Percentiles rank a stretch among this genome's conserved stretches.
Conservation (phyloP, 1,140 invertebrate species). For the Euborellia annulipes region DNA sequence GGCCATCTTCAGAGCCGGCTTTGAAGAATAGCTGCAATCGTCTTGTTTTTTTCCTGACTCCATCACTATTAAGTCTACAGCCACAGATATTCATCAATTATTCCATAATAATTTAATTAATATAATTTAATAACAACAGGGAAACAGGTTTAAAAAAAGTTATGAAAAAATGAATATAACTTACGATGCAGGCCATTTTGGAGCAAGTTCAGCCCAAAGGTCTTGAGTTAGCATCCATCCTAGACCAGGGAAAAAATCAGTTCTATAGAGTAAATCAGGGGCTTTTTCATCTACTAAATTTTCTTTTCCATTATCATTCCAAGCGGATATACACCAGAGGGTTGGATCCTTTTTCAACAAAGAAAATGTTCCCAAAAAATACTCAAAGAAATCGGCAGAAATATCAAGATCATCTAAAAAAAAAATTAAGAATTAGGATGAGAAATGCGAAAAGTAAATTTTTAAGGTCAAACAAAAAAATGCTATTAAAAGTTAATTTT, state of each 20-base stretch:
- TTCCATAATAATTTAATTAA: too few relatives aligned
- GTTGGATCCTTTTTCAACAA: constrained; percentile 67
- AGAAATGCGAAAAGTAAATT: too few relatives aligned
- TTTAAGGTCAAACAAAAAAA: too few relatives aligned
- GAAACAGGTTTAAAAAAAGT: too few relatives aligned
- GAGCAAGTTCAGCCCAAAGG: constrained; percentile 71
- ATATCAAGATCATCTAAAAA: constrained; percentile 88
- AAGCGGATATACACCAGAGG: constrained; percentile 80
- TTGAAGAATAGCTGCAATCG: too few relatives aligned
- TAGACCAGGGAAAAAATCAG: constrained; percentile 96
- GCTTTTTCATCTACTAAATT: constrained; percentile 57
- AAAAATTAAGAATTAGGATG: constrained; percentile 12
- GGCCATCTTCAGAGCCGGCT: too few relatives aligned
- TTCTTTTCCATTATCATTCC: constrained; percentile 98
- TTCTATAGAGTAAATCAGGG: constrained; percentile 67
- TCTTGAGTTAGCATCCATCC: constrained; percentile 88
- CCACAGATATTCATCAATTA: too few relatives aligned
- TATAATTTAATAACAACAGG: too few relatives aligned
- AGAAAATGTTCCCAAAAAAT: constrained; percentile 80
- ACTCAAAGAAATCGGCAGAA: constrained; percentile 94
- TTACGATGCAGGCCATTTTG: constrained; percentile 84
- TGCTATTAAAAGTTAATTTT: too few relatives aligned
- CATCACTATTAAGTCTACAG: too few relatives aligned
- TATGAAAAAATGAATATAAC: too few relatives aligned
- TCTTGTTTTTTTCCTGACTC: too few relatives aligned